phyloP scores from a whole-genome alignment of 2,113 vertebrate species.

The Oenanthe melanoleuca region DNA sequence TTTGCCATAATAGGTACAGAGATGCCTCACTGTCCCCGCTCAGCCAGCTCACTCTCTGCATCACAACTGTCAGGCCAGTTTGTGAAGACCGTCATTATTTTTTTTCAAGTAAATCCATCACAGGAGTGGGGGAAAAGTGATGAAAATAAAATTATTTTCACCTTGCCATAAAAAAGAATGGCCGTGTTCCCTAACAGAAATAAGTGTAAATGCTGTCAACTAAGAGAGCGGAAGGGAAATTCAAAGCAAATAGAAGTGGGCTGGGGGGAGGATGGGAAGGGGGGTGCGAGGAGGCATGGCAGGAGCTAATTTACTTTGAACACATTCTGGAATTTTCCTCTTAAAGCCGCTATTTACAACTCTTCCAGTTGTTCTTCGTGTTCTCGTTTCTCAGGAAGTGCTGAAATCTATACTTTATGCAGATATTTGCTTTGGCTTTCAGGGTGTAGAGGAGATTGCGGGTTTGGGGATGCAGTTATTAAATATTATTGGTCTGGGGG shows the following conservation, averaged over 20 bases:
- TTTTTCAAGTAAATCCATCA: conserved; percentile 84
- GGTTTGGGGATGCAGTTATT: background rate
- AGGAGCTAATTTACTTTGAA: conserved; percentile 73
- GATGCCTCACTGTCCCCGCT: conserved; percentile 79
- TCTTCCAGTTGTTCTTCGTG: conserved; percentile 7
- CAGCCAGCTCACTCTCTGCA: conserved; percentile 77
- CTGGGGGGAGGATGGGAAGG: conserved; percentile 68
- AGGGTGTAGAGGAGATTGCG: background rate
- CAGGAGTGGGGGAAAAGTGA: conserved; percentile 70
- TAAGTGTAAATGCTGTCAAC: conserved; percentile 66
- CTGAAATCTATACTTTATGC: background rate
- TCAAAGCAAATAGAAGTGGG: conserved; percentile 59
- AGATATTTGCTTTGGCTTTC: conserved; percentile 42
- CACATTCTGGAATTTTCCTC: conserved; percentile 62
- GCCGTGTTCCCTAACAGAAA: conserved; percentile 69
- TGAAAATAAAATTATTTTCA: conserved; percentile 90
- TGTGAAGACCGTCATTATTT: conserved; percentile 83
- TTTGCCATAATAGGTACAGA: conserved; percentile 88
- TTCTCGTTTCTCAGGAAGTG: conserved; percentile 1
- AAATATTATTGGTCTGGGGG: conserved; percentile 7
- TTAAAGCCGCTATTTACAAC: conserved; percentile 13
- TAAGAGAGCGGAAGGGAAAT: conserved; percentile 53
- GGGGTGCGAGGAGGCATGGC: conserved; percentile 65
- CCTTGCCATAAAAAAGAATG: conserved; percentile 83
- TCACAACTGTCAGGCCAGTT: conserved; percentile 82